Conservation (phyloP, 2,113 vertebrate species). For the Pholis gunnellus region DNA sequence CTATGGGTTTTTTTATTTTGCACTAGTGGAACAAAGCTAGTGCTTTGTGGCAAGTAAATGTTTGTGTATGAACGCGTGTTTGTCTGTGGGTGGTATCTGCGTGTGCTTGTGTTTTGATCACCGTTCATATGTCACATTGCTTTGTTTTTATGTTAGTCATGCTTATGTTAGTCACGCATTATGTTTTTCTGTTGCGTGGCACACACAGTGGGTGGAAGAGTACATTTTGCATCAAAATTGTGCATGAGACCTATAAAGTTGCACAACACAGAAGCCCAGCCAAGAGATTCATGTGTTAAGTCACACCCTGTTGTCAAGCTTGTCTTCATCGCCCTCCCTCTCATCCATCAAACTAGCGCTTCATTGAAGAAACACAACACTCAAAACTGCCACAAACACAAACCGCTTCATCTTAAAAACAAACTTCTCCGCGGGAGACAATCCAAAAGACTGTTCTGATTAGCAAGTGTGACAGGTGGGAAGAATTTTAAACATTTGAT, state of each 20-base stretch:
- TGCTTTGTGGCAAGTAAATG: constrained; percentile 27
- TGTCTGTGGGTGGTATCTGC: constrained; percentile 40
- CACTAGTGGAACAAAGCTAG: constrained; percentile 45
- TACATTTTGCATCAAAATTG: constrained; percentile 3
- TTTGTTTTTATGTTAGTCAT: constrained; percentile 25
- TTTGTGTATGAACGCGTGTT: constrained; percentile 13
- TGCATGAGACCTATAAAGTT: constrained; percentile 5
- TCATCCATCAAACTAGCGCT: constrained; percentile 45
- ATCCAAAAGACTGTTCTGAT: constrained; percentile 61
- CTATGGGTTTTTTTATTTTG: constrained; percentile 47
- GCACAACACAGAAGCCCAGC: constrained; percentile 4
- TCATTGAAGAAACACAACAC: constrained; percentile 1
- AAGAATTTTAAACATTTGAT: constrained; percentile 36
- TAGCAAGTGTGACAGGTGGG: constrained; percentile 54
- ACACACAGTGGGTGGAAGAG: not conserved
- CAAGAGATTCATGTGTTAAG: constrained; percentile 35
- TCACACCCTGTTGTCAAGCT: constrained; percentile 43
- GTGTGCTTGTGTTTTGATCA: constrained; percentile 36
- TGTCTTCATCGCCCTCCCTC: constrained; percentile 33
- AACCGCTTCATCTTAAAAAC: constrained; percentile 48
- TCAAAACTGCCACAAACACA: constrained; percentile 2
- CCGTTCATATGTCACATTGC: not conserved
- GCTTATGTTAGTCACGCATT: constrained; percentile 9
- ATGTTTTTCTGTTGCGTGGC: constrained; percentile 6
- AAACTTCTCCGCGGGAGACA: constrained; percentile 43